Percentiles rank a stretch among this genome's conserved stretches.
Conservation (phyloP, 2,888 invertebrate genomes). For the Cephus pulcher region DNA sequence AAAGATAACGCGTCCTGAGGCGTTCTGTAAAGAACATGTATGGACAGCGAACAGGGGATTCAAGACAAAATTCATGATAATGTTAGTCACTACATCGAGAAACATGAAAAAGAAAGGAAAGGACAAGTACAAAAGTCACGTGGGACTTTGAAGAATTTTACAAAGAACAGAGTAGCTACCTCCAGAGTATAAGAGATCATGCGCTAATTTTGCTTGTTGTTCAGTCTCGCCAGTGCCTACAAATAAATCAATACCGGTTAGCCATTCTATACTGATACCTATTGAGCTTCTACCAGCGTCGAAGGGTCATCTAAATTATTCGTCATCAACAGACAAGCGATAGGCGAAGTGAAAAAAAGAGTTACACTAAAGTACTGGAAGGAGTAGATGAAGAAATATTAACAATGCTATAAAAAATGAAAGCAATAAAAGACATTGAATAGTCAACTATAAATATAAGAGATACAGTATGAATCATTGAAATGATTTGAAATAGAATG, state of each 20-base stretch:
- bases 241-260: conserved; percentile 47
- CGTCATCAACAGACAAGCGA: neutral
- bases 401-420: conserved; percentile 1
- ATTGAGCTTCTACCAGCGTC: neutral
- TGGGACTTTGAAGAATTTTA: conserved; percentile 1
- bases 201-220: conserved; percentile 86
- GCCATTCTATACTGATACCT: neutral
- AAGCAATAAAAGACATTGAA: neutral
- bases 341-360: neutral
- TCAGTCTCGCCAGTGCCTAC: conserved; percentile 81
- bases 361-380: neutral
- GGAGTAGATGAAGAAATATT: neutral
- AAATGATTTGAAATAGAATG: neutral
- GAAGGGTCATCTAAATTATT: neutral
- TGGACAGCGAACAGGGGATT: neutral
- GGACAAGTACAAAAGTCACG: neutral
- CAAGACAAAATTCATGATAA: neutral
- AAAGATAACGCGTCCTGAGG: neutral
- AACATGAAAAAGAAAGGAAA: conserved; percentile 13
- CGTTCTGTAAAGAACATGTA: neutral
- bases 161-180: conserved; percentile 56
- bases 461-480: neutral
- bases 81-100: neutral
- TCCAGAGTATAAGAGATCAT: conserved; percentile 90
- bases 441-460: neutral